Percentiles rank a stretch among this genome's conserved stretches.
These are phyloP conservation scores for Criorhina ranunculi DNA, from an alignment of 2,888 invertebrate species.

Conservation along the genomic window DNA sequence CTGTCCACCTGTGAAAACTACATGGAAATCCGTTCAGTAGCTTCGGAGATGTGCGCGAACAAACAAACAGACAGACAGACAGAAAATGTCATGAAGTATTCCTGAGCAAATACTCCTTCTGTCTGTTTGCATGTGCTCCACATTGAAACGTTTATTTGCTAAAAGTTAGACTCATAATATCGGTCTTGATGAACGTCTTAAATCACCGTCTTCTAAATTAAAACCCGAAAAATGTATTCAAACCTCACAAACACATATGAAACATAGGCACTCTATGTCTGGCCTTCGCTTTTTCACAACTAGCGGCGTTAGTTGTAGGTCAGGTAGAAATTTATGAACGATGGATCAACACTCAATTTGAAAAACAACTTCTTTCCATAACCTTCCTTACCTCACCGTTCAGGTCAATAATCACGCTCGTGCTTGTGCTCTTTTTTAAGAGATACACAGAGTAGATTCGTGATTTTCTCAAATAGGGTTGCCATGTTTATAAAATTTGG, in stretches of 20 bases:
- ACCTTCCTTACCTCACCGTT: background rate
- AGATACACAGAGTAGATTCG: constrained; percentile 3
- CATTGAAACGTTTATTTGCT: too few relatives aligned
- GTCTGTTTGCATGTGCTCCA: background rate
- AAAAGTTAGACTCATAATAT: too few relatives aligned
- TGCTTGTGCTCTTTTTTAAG: background rate
- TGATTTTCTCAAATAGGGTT: background rate
- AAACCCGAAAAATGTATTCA: constrained; percentile 8
- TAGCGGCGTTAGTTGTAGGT: too few relatives aligned
- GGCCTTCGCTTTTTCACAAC: constrained; percentile 26
- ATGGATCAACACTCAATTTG: background rate
- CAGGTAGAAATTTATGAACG: background rate
- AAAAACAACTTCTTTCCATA: background rate
- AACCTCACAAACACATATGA: too few relatives aligned
- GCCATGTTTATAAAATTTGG: background rate
- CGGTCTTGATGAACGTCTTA: background rate
- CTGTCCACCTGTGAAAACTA: too few relatives aligned
- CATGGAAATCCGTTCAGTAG: too few relatives aligned
- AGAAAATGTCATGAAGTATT: too few relatives aligned
- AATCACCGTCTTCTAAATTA: constrained; percentile 11
- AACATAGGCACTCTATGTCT: constrained; percentile 15
- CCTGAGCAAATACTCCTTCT: too few relatives aligned
- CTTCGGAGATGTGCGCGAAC: too few relatives aligned
- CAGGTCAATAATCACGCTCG: constrained; percentile 1
- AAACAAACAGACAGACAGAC: too few relatives aligned